Conservation (phyloP, 2,888 invertebrate genomes). For the Acronicta leporina region DNA sequence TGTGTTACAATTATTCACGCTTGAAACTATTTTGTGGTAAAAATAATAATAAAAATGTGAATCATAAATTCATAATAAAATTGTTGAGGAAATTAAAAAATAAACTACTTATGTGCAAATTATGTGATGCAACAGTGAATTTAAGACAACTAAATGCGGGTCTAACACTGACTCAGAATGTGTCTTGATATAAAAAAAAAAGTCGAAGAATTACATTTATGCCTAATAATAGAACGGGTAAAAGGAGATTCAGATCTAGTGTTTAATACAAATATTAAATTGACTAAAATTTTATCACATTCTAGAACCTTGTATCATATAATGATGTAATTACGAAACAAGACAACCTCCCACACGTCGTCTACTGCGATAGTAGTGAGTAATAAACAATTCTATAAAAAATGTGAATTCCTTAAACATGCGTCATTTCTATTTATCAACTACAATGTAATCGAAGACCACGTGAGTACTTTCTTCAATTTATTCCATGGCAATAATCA, state of each 20-base stretch:
- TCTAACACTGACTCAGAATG: neutral
- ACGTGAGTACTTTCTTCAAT: constrained; percentile 8
- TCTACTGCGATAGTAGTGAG: constrained; percentile 42
- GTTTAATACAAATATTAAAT: constrained; percentile 1
- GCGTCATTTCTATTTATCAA: constrained; percentile 50
- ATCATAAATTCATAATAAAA: neutral
- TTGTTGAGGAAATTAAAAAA: constrained; percentile 5
- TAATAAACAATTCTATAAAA: constrained; percentile 39
- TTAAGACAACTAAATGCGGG: neutral
- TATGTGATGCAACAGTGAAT: constrained; percentile 10
- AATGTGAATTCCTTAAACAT: constrained; percentile 40
- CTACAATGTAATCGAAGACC: constrained; percentile 17
- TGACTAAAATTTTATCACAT: constrained; percentile 12
- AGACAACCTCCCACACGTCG: constrained; percentile 38
- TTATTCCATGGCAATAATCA: constrained; percentile 1
- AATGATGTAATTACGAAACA: constrained; percentile 37
- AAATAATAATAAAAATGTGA: constrained; percentile 11
- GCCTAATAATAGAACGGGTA: constrained; percentile 3
- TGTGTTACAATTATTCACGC: constrained; percentile 31
- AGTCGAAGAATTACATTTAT: neutral
- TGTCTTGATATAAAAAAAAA: constrained; percentile 15
- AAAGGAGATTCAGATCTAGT: neutral
- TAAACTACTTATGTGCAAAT: neutral
- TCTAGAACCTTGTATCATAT: constrained; percentile 30
- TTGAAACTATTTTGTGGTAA: constrained; percentile 8